phyloP scores from a whole-genome alignment of 23 tunicate species.

The Ascidia mentula region DNA sequence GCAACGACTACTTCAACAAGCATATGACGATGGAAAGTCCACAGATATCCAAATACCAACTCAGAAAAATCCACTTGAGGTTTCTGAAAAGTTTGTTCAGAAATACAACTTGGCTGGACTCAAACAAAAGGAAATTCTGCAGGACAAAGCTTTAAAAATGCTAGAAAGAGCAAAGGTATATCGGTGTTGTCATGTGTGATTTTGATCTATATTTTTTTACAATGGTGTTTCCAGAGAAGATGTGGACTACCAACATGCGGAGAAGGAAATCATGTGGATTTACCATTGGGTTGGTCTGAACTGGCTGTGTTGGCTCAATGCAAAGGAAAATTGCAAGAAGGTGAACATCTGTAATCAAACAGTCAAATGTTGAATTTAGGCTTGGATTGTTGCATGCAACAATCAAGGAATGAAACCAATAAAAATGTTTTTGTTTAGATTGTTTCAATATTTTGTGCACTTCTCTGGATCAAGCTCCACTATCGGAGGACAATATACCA shows the following conservation, averaged over 20 bases:
- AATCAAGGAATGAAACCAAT: too few relatives aligned
- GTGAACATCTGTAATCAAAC: slow-evolving; percentile 6
- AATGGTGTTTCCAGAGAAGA: slow-evolving; percentile 41
- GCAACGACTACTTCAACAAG: slow-evolving; percentile 63
- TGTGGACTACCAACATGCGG: slow-evolving; percentile 64
- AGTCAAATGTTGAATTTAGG: neutral
- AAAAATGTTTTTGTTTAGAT: slow-evolving; percentile 49
- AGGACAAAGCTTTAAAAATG: slow-evolving; percentile 72
- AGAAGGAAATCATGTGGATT: slow-evolving; percentile 86
- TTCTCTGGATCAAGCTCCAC: slow-evolving; percentile 79
- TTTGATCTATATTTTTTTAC: neutral
- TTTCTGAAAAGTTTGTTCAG: slow-evolving; percentile 87
- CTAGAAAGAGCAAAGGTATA: slow-evolving; percentile 56
- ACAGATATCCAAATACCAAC: neutral
- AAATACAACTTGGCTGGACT: slow-evolving; percentile 55
- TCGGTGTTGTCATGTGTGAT: neutral
- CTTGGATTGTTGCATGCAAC: too few relatives aligned
- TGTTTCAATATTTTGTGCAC: slow-evolving; percentile 65
- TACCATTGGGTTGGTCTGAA: slow-evolving; percentile 93
- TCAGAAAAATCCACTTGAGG: slow-evolving; percentile 63
- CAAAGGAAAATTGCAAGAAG: slow-evolving; percentile 85
- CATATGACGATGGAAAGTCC: slow-evolving; percentile 37
- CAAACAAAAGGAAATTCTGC: slow-evolving; percentile 45
- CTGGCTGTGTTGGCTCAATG: slow-evolving; percentile 85
- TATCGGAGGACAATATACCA: slow-evolving; percentile 72